Conservation (phyloP, 2,888 invertebrate species). For the Onthophagus sagittarius region DNA sequence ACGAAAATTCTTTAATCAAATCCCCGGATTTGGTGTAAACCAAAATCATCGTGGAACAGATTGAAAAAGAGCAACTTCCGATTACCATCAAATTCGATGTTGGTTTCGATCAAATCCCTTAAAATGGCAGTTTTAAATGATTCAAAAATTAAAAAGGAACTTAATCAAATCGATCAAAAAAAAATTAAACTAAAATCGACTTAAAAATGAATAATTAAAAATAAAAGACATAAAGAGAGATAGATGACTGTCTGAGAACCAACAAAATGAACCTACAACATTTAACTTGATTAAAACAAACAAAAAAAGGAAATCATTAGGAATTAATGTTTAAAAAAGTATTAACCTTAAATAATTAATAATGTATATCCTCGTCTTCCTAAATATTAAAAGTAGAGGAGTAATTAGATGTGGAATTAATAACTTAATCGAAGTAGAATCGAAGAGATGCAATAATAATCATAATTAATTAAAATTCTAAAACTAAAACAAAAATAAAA, state of each 20-base stretch:
- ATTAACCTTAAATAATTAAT: background rate
- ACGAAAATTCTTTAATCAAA: slow-evolving; percentile 15
- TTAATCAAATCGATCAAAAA: background rate
- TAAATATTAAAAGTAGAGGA: background rate
- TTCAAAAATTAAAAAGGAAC: background rate
- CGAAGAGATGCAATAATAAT: background rate
- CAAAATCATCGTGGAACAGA: slow-evolving; percentile 26
- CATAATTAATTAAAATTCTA: background rate
- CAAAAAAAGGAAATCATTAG: slow-evolving; percentile 11
- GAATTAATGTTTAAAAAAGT: slow-evolving; percentile 2
- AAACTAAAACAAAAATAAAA: background rate
- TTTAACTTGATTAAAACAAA: slow-evolving; percentile 25
- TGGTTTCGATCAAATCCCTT: slow-evolving; percentile 5
- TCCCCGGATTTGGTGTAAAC: slow-evolving; percentile 29
- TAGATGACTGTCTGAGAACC: slow-evolving; percentile 43
- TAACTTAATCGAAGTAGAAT: background rate
- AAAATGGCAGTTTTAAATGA: slow-evolving; percentile 26
- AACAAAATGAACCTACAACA: slow-evolving; percentile 21
- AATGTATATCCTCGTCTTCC: slow-evolving; percentile 9
- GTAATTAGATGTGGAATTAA: background rate
- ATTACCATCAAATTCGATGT: slow-evolving; percentile 27
- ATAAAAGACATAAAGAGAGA: slow-evolving; percentile 37
- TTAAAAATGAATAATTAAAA: slow-evolving; percentile 5
- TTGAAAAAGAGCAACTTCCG: slow-evolving; percentile 53
- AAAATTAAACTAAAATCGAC: slow-evolving; percentile 14